phyloP scores from a whole-genome alignment of 2,888 invertebrate genomes.

The Caenorhabditis sp. region DNA sequence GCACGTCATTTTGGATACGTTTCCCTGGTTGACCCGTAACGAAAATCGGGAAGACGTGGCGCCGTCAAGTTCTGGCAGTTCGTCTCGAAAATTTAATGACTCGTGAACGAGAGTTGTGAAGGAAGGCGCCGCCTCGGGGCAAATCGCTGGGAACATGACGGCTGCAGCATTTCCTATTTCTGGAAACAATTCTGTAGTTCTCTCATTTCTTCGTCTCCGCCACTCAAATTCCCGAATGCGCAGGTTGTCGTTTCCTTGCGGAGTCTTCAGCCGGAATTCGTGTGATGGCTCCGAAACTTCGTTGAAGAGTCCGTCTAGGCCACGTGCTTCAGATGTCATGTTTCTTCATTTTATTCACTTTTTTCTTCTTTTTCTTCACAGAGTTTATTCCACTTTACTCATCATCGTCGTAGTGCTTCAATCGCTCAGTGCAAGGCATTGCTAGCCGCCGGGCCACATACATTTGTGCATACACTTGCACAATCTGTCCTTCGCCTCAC shows the following conservation, averaged over 20 bases:
- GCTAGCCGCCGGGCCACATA: conserved; percentile 46
- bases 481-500: conserved; percentile 56
- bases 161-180: conserved; percentile 11
- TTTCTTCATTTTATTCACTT: conserved; percentile 10
- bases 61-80: conserved; percentile 19
- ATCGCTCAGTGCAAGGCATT: conserved; percentile 34
- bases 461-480: conserved; percentile 63
- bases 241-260: background rate
- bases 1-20: conserved; percentile 45
- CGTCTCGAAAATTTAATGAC: conserved; percentile 59
- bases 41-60: conserved; percentile 39
- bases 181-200: conserved; percentile 30
- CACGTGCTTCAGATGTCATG: conserved; percentile 7
- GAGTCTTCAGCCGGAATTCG: background rate
- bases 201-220: no score
- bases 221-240: background rate
- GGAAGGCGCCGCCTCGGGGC: conserved; percentile 43
- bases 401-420: conserved; percentile 50
- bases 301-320: background rate
- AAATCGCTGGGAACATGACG: conserved; percentile 40
- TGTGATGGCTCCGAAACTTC: background rate
- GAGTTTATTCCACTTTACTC: conserved; percentile 60
- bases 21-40: conserved; percentile 28
- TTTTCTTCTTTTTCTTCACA: conserved; percentile 16
- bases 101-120: conserved; percentile 51